Evolutionary conservation across 2,888 invertebrate species (phyloP), one percentile per base, ranked within the genome.

Genomic region (Lasioglossum leucozonium): DNA sequence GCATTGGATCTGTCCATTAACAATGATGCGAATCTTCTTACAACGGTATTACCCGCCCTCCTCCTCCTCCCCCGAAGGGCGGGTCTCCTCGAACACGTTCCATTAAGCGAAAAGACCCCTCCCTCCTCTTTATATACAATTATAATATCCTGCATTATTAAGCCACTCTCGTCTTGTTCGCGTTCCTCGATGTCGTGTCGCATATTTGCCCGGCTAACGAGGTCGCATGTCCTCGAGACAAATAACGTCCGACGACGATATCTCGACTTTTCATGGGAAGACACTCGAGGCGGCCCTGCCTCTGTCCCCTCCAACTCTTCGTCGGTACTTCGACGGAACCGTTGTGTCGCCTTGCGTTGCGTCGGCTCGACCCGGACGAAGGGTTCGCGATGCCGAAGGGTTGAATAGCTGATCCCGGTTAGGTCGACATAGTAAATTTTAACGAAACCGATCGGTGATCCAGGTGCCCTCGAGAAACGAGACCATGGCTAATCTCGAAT

Each of bases 191-290:
- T 67, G 76, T 91, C 92, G 92, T 92, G 91, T 93, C 85, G 91
- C 89, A 87, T 91, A 90, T 92, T 91, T 92, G 91, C 91, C 87
- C 86, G 87, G 81, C 88, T 93, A 94, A 94, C 92, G 92, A 94
- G 92, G 90, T 85, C 84, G 88, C 91, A 87, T 92, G 91, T 92
- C 88, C 92, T 92, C 90, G 82, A 91, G 88, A 91, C 90, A 92
- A 93, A 93, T 91, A 93, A 92, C 89, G 87, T 82, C 89, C 79
- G 67, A 77, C 76, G 82, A 91, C 90, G 87, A 92, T 91, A 91
- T 91, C 91, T 92, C 82, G 90, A 92, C 89, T 89, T 91, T 90
- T 90, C 88, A 87, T 85, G 79, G 87, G 84, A 85, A 77, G 51
- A 88, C 77, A 79, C 82, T 73, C 55, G 8, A 72, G 18, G 42